Evolutionary conservation across 2,888 invertebrate species (phyloP).

Genomic region (Homarus gammarus): DNA sequence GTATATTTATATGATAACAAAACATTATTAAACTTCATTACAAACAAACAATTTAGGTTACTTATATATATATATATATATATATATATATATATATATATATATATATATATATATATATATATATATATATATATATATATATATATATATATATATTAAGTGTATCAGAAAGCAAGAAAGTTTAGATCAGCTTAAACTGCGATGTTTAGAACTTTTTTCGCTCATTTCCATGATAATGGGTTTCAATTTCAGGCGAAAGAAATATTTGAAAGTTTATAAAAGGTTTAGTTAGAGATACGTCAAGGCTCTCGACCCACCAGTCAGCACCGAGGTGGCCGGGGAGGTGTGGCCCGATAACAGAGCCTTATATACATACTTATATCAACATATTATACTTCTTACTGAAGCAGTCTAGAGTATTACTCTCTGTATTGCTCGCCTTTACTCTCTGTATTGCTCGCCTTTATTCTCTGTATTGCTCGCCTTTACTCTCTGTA

Average conservation of each 20-base stretch:
- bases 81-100: background rate
- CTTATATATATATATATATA: background rate
- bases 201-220: background rate
- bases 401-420: no score
- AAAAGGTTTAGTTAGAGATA: background rate
- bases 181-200: background rate
- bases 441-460: no score
- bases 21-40: no score
- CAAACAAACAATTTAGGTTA: background rate
- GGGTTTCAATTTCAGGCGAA: background rate
- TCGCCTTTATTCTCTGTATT: no score
- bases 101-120: constrained; percentile 19
- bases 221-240: background rate
- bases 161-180: background rate
- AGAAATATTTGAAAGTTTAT: background rate
- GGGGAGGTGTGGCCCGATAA: no score
- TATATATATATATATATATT: constrained; percentile 23
- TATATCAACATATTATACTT: no score
- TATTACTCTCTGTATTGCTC: no score
- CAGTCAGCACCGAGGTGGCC: no score
- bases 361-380: no score
- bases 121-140: constrained; percentile 31
- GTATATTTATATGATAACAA: no score
- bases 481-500: no score
- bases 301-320: no score